Conservation (phyloP, 2,797 vertebrate genomes). For the Bradypus variegatus region DNA sequence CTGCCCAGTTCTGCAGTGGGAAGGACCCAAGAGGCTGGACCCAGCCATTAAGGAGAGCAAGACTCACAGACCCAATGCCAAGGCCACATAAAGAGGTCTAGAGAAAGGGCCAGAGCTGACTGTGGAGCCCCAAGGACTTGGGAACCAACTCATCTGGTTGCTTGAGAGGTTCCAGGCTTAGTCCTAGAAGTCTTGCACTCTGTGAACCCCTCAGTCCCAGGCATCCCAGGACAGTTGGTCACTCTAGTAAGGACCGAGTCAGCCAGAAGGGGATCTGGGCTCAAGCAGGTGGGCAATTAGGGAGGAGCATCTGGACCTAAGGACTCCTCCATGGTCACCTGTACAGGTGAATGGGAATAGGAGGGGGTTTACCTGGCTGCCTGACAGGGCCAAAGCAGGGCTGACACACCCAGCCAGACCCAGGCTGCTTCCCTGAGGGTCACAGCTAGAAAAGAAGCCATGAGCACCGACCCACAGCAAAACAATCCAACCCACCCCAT, state of each 20-base stretch:
- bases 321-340: not conserved
- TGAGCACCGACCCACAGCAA: conserved; percentile 22
- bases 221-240: not conserved
- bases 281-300: not conserved
- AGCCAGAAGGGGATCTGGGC: not conserved
- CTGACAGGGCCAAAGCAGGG: not conserved
- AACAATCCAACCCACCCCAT: conserved; percentile 13
- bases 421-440: not conserved
- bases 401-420: not conserved
- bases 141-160: not conserved
- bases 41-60: not conserved
- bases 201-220: not conserved
- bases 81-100: not conserved
- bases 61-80: not conserved
- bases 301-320: not conserved
- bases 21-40: not conserved
- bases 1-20: not conserved
- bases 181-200: not conserved
- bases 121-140: not conserved
- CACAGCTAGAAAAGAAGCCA: not conserved
- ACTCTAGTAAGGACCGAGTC: not conserved
- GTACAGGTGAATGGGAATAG: not conserved
- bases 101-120: not conserved
- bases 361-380: not conserved
- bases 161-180: not conserved